Evolutionary conservation across 1,140 invertebrate genomes (phyloP).

Genomic region (Vanessa atalanta): DNA sequence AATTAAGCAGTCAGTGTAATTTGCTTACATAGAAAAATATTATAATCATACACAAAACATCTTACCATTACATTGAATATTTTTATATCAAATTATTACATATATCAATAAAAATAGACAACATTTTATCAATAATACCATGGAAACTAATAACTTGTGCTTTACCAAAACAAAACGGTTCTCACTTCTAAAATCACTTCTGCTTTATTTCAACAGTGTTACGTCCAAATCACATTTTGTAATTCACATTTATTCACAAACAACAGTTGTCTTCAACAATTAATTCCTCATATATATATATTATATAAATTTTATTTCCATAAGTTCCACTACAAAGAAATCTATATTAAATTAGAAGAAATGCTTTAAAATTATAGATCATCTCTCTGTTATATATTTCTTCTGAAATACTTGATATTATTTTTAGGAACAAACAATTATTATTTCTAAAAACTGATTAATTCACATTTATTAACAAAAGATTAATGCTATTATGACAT

Average conservation of each 20-base stretch:
- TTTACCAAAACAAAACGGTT: background rate
- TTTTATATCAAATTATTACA: constrained; percentile 14
- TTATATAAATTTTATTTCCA: background rate
- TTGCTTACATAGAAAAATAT: constrained; percentile 24
- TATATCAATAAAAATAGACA: constrained; percentile 17
- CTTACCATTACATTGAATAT: constrained; percentile 9
- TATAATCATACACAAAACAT: constrained; percentile 17
- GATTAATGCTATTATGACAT: background rate
- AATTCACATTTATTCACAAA: background rate
- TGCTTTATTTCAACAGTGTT: background rate
- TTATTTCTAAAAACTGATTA: background rate
- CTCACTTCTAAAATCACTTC: background rate
- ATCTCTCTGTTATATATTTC: background rate
- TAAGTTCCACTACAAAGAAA: background rate
- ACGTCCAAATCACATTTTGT: background rate
- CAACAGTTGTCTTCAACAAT: background rate
- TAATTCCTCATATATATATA: background rate
- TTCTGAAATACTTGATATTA: constrained; percentile 6
- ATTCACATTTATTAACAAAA: background rate
- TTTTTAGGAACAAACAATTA: background rate
- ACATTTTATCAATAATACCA: constrained; percentile 14
- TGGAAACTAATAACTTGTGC: background rate
- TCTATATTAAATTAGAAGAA: background rate
- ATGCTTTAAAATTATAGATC: background rate
- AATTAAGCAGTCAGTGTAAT: constrained; percentile 30